Conservation (phyloP, 2,888 invertebrate genomes). For the Sicus ferrugineus region DNA sequence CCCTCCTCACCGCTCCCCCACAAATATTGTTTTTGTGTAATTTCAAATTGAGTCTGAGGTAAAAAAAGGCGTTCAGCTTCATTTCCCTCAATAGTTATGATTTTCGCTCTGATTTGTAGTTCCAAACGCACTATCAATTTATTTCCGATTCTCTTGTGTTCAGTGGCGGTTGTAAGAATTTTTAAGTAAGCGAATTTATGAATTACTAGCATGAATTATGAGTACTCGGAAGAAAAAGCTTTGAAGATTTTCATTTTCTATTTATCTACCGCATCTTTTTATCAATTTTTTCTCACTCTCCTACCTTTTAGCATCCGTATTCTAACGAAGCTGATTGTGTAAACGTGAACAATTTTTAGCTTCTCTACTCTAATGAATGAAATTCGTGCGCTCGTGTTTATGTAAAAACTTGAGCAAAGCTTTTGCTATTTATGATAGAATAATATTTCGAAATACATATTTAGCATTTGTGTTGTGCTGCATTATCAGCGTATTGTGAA, state of each 20-base stretch:
- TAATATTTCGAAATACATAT: background rate
- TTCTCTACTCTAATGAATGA: slow-evolving; percentile 46
- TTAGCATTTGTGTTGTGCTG: background rate
- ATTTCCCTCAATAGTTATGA: slow-evolving; percentile 39
- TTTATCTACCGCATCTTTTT: background rate
- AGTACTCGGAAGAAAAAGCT: background rate
- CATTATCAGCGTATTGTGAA: background rate
- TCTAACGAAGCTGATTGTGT: slow-evolving; percentile 11
- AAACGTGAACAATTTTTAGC: slow-evolving; percentile 42
- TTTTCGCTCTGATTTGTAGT: background rate
- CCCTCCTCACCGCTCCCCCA: too few relatives aligned
- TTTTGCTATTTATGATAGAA: background rate
- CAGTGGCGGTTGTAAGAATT: background rate
- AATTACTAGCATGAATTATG: background rate
- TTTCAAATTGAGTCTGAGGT: too few relatives aligned
- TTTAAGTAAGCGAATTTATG: too few relatives aligned
- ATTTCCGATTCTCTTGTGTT: background rate
- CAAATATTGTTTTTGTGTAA: too few relatives aligned
- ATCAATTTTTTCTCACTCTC: background rate
- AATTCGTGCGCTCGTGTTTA: slow-evolving; percentile 25
- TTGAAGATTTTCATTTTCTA: background rate
- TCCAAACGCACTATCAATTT: background rate
- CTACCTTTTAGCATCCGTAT: background rate
- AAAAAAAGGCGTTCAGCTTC: too few relatives aligned
- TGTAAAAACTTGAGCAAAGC: slow-evolving; percentile 39